Evolutionary conservation across 2,797 vertebrate species (phyloP).

Genomic region (Cirrhinus mrigala): DNA sequence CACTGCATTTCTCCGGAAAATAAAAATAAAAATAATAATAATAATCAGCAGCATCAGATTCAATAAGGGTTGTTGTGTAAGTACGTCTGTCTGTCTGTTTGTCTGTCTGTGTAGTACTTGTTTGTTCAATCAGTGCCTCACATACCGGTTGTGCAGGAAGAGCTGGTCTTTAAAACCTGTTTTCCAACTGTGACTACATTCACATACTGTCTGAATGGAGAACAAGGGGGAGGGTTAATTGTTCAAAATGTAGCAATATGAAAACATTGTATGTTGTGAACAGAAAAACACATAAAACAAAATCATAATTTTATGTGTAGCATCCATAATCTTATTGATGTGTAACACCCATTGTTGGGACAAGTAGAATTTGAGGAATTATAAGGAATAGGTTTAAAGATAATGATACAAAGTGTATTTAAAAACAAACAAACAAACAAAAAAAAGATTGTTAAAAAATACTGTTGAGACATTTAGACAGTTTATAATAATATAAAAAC

Average conservation of each 20-base stretch:
- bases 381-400: neutral
- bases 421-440: too few species aligned
- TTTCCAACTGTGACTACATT: slow-evolving; percentile 60
- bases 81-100: slow-evolving; percentile 5
- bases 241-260: neutral
- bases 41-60: neutral
- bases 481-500: too few species aligned
- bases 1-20: neutral
- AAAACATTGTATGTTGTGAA: slow-evolving; percentile 11
- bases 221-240: slow-evolving; percentile 10
- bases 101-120: slow-evolving; percentile 27
- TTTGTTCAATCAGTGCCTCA: slow-evolving; percentile 60
- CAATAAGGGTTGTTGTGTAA: neutral
- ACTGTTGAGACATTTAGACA: neutral
- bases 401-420: too few species aligned
- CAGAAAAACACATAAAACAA: slow-evolving; percentile 34
- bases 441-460: neutral
- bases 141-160: slow-evolving; percentile 72
- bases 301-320: neutral
- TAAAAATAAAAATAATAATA: neutral
- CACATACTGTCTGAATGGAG: slow-evolving; percentile 52
- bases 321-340: too few species aligned
- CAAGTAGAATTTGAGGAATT: neutral
- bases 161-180: slow-evolving; percentile 71
- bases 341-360: neutral